These are phyloP conservation scores for Zaprionus gabonicus DNA, from an alignment of 1,140 invertebrate genomes.

Conservation along the genomic window DNA sequence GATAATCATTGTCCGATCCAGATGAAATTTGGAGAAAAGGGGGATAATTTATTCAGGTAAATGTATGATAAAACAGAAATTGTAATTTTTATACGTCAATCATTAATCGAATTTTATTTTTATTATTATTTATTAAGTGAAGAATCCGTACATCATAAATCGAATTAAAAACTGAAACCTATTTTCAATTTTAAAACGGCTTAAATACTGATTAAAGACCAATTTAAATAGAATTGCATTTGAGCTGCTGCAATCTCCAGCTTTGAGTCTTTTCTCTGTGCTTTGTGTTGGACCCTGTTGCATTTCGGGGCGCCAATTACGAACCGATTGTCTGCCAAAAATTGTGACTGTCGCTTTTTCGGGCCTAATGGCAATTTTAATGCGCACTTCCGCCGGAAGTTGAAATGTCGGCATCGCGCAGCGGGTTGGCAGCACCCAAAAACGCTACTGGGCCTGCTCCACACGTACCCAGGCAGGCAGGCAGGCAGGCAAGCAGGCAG, in stretches of 20 bases:
- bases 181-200: too few relatives aligned
- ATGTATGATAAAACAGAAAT: too few relatives aligned
- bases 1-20: too few relatives aligned
- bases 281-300: background rate
- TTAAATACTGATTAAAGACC: background rate
- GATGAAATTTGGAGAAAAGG: too few relatives aligned
- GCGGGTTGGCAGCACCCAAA: constrained; percentile 44
- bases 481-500: background rate
- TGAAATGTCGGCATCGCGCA: constrained; percentile 49
- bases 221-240: background rate
- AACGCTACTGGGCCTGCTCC: constrained; percentile 10
- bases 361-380: constrained; percentile 67
- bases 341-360: constrained; percentile 27
- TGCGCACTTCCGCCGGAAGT: constrained; percentile 65
- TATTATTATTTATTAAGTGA: too few relatives aligned
- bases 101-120: too few relatives aligned
- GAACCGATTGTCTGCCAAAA: constrained; percentile 58
- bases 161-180: too few relatives aligned
- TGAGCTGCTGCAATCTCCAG: background rate
- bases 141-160: too few relatives aligned
- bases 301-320: background rate
- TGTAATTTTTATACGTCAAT: too few relatives aligned
- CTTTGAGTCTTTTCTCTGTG: background rate
- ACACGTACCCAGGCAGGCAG: constrained; percentile 6
- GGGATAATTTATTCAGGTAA: too few relatives aligned